phyloP scores from a whole-genome alignment of 2,113 vertebrate species.

The Sprattus sprattus region DNA sequence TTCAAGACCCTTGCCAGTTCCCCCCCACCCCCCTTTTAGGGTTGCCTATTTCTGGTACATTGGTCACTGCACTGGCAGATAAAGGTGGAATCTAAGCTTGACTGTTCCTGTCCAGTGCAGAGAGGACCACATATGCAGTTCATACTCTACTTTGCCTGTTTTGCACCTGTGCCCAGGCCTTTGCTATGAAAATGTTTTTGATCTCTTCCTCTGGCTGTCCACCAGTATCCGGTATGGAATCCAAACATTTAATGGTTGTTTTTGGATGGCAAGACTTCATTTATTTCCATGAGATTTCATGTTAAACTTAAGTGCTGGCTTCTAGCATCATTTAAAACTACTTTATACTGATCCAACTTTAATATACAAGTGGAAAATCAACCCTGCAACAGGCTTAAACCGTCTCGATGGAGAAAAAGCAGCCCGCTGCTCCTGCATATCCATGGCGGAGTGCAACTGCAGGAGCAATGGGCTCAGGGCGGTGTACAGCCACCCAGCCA shows the following conservation, averaged over 20 bases:
- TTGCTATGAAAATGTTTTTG: not conserved
- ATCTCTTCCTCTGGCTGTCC: not conserved
- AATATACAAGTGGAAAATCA: not conserved
- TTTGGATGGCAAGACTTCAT: not conserved
- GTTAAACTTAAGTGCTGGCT: not conserved
- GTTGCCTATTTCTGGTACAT: slow-evolving; percentile 56
- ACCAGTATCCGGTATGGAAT: not conserved
- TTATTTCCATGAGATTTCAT: not conserved
- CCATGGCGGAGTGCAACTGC: not conserved
- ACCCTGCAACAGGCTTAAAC: not conserved
- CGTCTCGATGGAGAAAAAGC: not conserved
- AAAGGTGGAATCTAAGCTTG: slow-evolving; percentile 45
- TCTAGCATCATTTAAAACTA: not conserved
- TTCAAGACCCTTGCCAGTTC: slow-evolving; percentile 24
- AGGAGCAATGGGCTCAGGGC: slow-evolving; percentile 31
- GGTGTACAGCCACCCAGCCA: slow-evolving; percentile 1
- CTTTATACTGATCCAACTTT: not conserved
- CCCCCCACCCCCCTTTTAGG: not conserved
- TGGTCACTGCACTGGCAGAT: slow-evolving; percentile 40
- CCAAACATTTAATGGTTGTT: not conserved
- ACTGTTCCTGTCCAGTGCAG: slow-evolving; percentile 15
- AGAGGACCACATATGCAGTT: not conserved
- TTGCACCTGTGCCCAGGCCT: not conserved
- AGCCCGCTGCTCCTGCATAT: not conserved
- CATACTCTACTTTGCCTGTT: not conserved